phyloP scores from a whole-genome alignment of 1,140 invertebrate species.

The Ephestia elutella region DNA sequence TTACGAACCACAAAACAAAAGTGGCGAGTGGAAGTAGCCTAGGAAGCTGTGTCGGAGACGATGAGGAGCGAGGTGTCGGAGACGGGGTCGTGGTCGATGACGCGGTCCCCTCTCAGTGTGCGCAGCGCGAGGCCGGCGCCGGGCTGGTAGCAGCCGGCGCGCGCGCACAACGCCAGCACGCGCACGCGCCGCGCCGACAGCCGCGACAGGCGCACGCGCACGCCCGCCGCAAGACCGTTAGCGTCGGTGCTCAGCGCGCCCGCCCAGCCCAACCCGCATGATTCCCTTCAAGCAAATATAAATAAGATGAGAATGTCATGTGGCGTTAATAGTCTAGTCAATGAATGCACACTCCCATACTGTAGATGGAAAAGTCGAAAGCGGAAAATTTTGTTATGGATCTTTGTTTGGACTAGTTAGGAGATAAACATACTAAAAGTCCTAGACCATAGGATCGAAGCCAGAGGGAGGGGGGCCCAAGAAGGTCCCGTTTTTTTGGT shows the following conservation, averaged over 20 bases:
- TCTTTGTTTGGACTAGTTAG: no score
- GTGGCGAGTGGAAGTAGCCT: background rate
- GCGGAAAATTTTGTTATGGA: no score
- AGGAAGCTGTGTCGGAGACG: slow-evolving; percentile 38
- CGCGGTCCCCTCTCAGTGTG: slow-evolving; percentile 19
- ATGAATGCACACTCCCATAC: no score
- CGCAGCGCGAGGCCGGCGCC: slow-evolving; percentile 47
- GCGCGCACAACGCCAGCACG: slow-evolving; percentile 55
- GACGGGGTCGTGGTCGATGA: slow-evolving; percentile 34
- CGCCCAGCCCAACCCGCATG: slow-evolving; percentile 55
- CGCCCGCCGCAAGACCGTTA: slow-evolving; percentile 46
- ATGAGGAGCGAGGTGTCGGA: slow-evolving; percentile 57
- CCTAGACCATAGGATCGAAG: no score
- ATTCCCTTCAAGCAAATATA: slow-evolving; percentile 37
- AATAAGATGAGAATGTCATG: background rate
- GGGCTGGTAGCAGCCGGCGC: slow-evolving; percentile 63
- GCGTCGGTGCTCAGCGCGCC: slow-evolving; percentile 42
- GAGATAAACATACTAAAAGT: no score
- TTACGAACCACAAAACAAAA: no score
- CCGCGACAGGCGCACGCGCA: slow-evolving; percentile 44
- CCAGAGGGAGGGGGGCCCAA: no score
- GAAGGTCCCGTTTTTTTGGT: no score
- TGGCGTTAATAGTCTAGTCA: no score
- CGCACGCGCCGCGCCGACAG: slow-evolving; percentile 49
- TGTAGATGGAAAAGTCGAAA: no score